Conservation (phyloP, 2,113 vertebrate species). For the Cephalopholis sonnerati region DNA sequence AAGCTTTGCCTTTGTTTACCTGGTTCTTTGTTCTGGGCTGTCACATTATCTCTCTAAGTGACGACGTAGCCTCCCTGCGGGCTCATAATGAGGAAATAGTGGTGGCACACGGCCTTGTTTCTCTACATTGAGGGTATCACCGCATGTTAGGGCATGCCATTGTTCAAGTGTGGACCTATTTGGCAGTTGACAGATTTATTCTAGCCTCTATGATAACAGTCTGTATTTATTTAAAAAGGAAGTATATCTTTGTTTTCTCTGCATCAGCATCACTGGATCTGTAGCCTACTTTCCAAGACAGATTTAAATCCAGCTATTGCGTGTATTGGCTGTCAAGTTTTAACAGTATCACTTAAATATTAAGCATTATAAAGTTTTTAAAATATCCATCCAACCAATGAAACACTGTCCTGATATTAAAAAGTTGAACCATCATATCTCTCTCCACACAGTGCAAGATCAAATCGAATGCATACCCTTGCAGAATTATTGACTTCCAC, state of each 20-base stretch:
- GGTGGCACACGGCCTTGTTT: slow-evolving; percentile 35
- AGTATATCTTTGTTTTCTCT: background rate
- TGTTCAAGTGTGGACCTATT: slow-evolving; percentile 30
- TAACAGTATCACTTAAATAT: slow-evolving; percentile 20
- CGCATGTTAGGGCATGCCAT: slow-evolving; percentile 31
- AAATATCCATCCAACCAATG: background rate
- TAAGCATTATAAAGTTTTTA: background rate
- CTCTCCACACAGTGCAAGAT: slow-evolving; percentile 40
- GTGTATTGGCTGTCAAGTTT: slow-evolving; percentile 3
- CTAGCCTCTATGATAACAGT: slow-evolving; percentile 1
- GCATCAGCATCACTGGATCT: background rate
- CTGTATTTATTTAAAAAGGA: slow-evolving; percentile 12
- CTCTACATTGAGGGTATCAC: slow-evolving; percentile 40
- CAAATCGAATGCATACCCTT: slow-evolving; percentile 59
- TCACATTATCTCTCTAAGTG: slow-evolving; percentile 74
- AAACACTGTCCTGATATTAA: slow-evolving; percentile 34
- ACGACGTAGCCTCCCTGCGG: slow-evolving; percentile 55
- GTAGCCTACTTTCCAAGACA: slow-evolving; percentile 2
- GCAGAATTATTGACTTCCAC: slow-evolving; percentile 71
- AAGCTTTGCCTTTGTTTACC: slow-evolving; percentile 68
- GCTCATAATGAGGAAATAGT: slow-evolving; percentile 69
- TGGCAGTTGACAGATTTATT: slow-evolving; percentile 45
- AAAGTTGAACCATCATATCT: slow-evolving; percentile 32
- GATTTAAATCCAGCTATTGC: slow-evolving; percentile 3
- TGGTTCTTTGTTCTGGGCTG: slow-evolving; percentile 66